Evolutionary conservation across 92 coral and sea anemone genomes (phyloP).

Genomic region (Palythoa heliodiscus): DNA sequence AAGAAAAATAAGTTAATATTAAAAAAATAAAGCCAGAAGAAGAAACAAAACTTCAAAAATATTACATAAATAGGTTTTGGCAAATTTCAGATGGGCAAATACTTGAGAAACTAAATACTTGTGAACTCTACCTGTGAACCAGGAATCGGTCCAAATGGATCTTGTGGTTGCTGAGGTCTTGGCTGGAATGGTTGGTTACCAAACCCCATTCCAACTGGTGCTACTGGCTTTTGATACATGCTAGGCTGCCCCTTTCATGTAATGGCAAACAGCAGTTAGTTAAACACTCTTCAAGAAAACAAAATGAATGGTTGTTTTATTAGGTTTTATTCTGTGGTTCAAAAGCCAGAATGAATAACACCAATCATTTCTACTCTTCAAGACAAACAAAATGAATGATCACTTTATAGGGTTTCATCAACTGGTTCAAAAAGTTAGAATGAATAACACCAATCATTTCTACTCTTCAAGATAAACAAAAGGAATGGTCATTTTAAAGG

Average conservation of each 20-base stretch:
- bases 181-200: slow-evolving; percentile 69
- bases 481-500: no score
- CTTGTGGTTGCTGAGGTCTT: slow-evolving; percentile 66
- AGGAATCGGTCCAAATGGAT: slow-evolving; percentile 91
- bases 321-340: no score
- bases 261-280: not conserved
- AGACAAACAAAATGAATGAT: no score
- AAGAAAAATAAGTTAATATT: not conserved
- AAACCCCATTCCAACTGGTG: slow-evolving; percentile 40
- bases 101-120: not conserved
- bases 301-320: no score
- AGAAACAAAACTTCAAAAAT: not conserved
- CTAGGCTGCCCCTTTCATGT: slow-evolving; percentile 60
- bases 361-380: no score
- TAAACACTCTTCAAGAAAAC: not conserved
- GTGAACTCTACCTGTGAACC: slow-evolving; percentile 74
- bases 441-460: no score
- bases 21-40: not conserved
- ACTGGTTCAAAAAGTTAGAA: no score
- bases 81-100: not conserved
- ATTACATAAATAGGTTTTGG: no score
- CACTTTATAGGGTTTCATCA: no score
- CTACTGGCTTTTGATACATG: slow-evolving; percentile 76
- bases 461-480: no score
- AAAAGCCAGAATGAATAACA: no score